A percentile compares a stretch with the other conserved stretches of the same genome.
These are phyloP conservation scores for Diarsia brunnea DNA, from an alignment of 2,888 invertebrate species.

Conservation along the genomic window DNA sequence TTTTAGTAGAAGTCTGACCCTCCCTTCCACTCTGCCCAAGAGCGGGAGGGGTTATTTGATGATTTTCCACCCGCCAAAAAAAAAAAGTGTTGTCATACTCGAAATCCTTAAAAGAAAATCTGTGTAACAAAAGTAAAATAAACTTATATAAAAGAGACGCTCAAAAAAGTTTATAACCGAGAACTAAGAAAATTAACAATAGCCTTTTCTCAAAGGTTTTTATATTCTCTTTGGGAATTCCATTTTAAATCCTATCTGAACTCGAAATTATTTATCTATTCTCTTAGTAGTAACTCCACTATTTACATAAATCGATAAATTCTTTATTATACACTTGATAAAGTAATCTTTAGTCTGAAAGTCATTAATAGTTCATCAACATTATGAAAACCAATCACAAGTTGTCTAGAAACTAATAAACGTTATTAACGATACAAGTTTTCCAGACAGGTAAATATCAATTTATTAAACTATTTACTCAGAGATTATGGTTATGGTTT, in stretches of 20 bases:
- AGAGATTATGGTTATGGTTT: not conserved
- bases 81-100: not conserved
- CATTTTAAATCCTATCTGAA: not conserved
- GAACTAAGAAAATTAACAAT: not conserved
- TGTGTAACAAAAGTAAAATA: conserved; percentile 6
- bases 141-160: conserved; percentile 10
- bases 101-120: not conserved
- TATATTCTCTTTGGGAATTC: not conserved
- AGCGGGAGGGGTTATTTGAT: no score
- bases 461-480: not conserved
- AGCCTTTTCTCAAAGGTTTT: not conserved
- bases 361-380: conserved; percentile 50
- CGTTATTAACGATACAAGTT: conserved; percentile 42
- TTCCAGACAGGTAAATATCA: conserved; percentile 2
- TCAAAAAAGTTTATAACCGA: conserved; percentile 12
- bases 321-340: conserved; percentile 11
- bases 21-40: no score
- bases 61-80: no score
- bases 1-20: no score
- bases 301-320: not conserved
- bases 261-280: not conserved
- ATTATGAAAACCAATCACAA: conserved; percentile 44
- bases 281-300: no score
- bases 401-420: conserved; percentile 33
- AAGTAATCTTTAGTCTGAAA: conserved; percentile 22